phyloP scores from a whole-genome alignment of 1,140 invertebrate genomes.

The Monomorium pharaonis region DNA sequence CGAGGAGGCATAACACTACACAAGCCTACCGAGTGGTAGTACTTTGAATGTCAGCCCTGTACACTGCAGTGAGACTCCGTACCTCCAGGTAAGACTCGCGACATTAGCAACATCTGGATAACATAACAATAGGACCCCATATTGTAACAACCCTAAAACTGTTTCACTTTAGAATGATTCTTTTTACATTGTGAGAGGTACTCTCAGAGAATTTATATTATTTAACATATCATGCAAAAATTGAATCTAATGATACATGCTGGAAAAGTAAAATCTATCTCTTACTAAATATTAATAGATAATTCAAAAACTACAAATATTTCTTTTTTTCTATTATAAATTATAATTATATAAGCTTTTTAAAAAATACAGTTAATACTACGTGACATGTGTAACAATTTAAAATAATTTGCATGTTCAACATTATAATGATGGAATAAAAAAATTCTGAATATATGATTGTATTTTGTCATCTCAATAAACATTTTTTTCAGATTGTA shows the following conservation, averaged over 20 bases:
- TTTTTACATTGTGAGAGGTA: conserved; percentile 67
- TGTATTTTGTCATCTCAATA: not conserved
- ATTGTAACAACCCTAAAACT: conserved; percentile 77
- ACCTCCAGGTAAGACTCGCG: conserved; percentile 78
- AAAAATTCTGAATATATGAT: not conserved
- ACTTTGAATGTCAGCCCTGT: conserved; percentile 83
- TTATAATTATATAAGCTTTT: not conserved
- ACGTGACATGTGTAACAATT: not conserved
- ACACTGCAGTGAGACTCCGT: conserved; percentile 77
- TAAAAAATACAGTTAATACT: not conserved
- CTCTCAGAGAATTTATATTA: conserved; percentile 59
- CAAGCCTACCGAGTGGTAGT: conserved; percentile 83
- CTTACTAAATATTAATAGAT: not conserved
- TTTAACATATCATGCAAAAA: conserved; percentile 71
- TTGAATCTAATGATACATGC: conserved; percentile 70
- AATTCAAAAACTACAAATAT: not conserved
- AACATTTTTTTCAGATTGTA: not conserved
- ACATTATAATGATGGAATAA: not conserved
- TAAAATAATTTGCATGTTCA: not conserved
- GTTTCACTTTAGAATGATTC: conserved; percentile 70
- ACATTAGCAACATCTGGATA: conserved; percentile 83
- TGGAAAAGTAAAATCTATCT: conserved; percentile 34
- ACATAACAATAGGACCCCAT: conserved; percentile 77
- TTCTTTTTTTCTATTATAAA: not conserved
- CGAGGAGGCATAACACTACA: conserved; percentile 83